phyloP scores from a whole-genome alignment of 2,113 vertebrate species.

The Eira barbara region DNA sequence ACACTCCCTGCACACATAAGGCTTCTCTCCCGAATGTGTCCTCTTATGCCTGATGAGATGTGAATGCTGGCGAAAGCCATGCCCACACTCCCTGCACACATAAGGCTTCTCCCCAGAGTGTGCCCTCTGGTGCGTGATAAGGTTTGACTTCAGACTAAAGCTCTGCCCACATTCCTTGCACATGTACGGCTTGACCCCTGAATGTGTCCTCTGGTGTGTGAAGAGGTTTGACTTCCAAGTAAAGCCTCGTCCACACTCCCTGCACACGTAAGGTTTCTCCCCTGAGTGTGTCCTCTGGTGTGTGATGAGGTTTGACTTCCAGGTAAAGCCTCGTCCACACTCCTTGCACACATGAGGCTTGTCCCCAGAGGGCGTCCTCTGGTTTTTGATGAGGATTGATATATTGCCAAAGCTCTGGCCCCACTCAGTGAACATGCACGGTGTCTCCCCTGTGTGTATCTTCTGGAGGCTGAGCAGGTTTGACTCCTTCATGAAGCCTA shows the following conservation, averaged over 20 bases:
- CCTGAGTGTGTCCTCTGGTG: constrained; percentile 51
- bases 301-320: not conserved
- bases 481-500: not conserved
- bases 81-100: constrained; percentile 28
- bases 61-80: not conserved
- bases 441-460: not conserved
- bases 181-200: not conserved
- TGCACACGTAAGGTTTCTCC: constrained; percentile 50
- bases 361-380: not conserved
- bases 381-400: not conserved
- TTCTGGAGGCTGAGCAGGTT: constrained; percentile 16
- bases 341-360: constrained; percentile 18
- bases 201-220: not conserved
- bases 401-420: not conserved
- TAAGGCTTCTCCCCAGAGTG: constrained; percentile 62
- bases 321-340: constrained; percentile 56
- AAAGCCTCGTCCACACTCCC: constrained; percentile 13
- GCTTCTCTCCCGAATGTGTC: constrained; percentile 21
- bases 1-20: constrained; percentile 21
- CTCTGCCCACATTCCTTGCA: not conserved
- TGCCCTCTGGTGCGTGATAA: not conserved
- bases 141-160: not conserved
- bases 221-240: not conserved
- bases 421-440: not conserved
- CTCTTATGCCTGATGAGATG: not conserved